Conservation (phyloP, 1,140 invertebrate genomes). For the Papilio dardanus region DNA sequence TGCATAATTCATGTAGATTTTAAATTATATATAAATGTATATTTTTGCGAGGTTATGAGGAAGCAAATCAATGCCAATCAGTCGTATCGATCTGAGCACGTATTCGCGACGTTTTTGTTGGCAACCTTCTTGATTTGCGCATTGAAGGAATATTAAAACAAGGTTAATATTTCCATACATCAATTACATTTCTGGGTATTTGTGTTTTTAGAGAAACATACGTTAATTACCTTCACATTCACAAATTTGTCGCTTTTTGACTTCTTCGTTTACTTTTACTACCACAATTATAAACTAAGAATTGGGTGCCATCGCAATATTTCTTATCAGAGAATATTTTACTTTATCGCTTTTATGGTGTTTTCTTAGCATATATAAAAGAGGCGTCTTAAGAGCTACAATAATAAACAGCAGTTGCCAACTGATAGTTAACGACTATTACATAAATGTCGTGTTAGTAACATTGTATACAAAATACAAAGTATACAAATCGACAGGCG, state of each 20-base stretch:
- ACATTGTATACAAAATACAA: constrained; percentile 15
- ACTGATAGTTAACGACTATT: background rate
- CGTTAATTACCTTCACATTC: background rate
- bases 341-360: constrained; percentile 3
- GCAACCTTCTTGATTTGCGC: constrained; percentile 25
- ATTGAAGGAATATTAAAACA: background rate
- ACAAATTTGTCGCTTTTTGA: too few species aligned
- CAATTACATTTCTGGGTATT: background rate
- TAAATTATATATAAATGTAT: background rate
- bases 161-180: constrained; percentile 18
- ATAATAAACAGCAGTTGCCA: background rate
- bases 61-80: constrained; percentile 30
- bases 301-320: background rate
- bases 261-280: too few species aligned
- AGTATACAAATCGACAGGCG: background rate
- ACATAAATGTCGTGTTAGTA: constrained; percentile 12
- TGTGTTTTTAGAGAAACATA: background rate
- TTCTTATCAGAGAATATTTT: background rate
- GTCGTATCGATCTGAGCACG: constrained; percentile 19
- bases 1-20: constrained; percentile 5
- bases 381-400: background rate
- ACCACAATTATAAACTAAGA: too few species aligned
- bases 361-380: background rate
- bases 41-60: constrained; percentile 30
- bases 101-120: constrained; percentile 22